Percentiles rank a stretch among this genome's conserved stretches.
These are phyloP conservation scores for Galendromus occidentalis DNA, from an alignment of 1,140 invertebrate genomes.

Conservation along the genomic window DNA sequence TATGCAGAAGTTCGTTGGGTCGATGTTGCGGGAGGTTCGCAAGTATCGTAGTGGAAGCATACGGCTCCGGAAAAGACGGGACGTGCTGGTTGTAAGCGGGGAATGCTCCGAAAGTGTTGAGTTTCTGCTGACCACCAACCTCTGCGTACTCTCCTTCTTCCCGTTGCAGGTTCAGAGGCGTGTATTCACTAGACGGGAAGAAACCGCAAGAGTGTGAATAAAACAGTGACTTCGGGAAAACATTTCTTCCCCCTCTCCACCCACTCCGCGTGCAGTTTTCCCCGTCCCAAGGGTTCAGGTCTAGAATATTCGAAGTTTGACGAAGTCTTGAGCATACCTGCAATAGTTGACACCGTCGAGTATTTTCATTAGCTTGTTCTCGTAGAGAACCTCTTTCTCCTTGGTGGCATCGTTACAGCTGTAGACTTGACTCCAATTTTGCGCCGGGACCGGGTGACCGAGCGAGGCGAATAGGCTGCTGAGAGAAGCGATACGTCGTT, in stretches of 20 bases:
- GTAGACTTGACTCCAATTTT: conserved; percentile 8
- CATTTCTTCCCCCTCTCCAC: background rate
- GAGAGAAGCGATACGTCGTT: background rate
- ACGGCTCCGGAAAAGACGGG: conserved; percentile 4
- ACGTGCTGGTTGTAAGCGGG: background rate
- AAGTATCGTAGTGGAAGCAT: conserved; percentile 2
- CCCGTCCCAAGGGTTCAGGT: background rate
- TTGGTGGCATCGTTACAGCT: background rate
- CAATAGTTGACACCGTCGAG: conserved; percentile 8
- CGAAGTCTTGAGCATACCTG: background rate
- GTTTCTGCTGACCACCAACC: conserved; percentile 1
- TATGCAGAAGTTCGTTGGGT: background rate
- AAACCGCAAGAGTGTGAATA: background rate
- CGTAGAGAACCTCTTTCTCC: conserved; percentile 1
- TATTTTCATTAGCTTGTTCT: conserved; percentile 1
- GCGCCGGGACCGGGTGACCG: background rate
- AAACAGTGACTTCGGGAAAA: background rate
- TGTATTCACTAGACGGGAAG: background rate
- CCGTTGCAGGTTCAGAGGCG: background rate
- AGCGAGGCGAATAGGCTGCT: conserved; percentile 1
- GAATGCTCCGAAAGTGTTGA: background rate
- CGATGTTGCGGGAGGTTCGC: background rate
- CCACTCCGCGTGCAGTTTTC: background rate
- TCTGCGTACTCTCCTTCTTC: conserved; percentile 1
- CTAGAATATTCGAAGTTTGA: background rate